Evolutionary conservation across 1,140 invertebrate species (phyloP).

Genomic region (Macrobrachium nipponense): DNA sequence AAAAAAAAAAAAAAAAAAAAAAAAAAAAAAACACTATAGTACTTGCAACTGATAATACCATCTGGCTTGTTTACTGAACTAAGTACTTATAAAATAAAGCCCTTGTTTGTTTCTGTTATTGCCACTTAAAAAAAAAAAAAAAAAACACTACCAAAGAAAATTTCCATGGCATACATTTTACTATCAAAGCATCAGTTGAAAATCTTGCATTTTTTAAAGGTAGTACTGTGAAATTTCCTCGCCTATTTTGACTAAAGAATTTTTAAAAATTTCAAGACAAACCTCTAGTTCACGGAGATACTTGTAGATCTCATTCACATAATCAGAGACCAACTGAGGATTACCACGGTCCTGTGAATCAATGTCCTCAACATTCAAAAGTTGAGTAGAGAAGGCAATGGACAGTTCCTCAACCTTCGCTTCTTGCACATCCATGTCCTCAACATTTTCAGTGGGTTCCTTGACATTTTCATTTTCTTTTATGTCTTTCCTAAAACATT

Average conservation of each 20-base stretch:
- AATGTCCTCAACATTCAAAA: constrained; percentile 73
- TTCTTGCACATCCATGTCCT: constrained; percentile 49
- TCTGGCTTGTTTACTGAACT: too few relatives aligned
- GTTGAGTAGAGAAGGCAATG: constrained; percentile 62
- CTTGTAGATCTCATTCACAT: constrained; percentile 86
- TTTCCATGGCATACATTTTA: too few relatives aligned
- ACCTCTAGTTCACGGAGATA: constrained; percentile 81
- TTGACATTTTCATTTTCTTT: not conserved
- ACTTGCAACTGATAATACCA: too few relatives aligned
- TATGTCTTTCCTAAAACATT: not conserved
- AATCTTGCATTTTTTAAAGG: too few relatives aligned
- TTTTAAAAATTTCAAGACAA: not conserved
- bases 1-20: too few relatives aligned
- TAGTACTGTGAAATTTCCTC: too few relatives aligned
- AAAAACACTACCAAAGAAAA: too few relatives aligned
- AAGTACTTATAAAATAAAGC: too few relatives aligned
- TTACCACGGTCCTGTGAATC: constrained; percentile 82
- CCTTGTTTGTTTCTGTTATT: too few relatives aligned
- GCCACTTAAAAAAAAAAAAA: too few relatives aligned
- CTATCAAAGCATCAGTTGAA: too few relatives aligned
- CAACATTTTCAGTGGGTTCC: not conserved
- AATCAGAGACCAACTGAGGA: constrained; percentile 82
- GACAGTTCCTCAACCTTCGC: constrained; percentile 54
- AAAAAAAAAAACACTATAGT: too few relatives aligned
- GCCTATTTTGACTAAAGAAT: constrained; percentile 5